Base-by-base conservation (phyloP, 2,113 vertebrate species). In the Psettodes erumei region DNA sequence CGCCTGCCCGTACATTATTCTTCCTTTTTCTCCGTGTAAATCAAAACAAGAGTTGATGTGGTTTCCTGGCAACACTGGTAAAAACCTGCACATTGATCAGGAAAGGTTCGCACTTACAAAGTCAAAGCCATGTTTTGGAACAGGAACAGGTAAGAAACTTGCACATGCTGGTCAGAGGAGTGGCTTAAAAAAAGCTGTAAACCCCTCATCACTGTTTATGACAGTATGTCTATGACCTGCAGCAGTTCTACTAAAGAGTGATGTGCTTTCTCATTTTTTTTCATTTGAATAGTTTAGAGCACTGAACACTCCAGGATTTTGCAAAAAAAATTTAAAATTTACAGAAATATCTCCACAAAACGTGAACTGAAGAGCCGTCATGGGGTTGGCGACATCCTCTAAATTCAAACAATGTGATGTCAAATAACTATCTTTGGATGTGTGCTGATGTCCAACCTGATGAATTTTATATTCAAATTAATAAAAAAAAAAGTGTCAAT, bases 71-170 rank as follows among this genome's bases (percentile, higher is more conserved):
- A 23, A 58, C 61, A 1, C 23, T 7, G 5, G 18, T 48, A 30
- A 66, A 66, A 43, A 60, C 16, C n/a, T 33, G n/a, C 33, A 42
- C 53, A 50, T 59, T 67, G 43, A 75, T 50, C 19, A 2, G 43
- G 42, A 15, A 6, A 19, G 25, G 32, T 59, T 75, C 6, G 23
- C 61, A 40, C 42, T n/a, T n/a, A n/a, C n/a, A n/a, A n/a, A n/a
- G n/a, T n/a, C n/a, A 38, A 38, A 25, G 33, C 2, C n/a, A 13
- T 25, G 37, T 45, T 3, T 2, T 55, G 60, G 16, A 64, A 21
- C 30, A 42, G 23, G 59, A 54, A 37, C 28, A 10, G n/a, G 27
- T 32, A 2, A 50, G 45, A 32, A 21, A 16, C 19, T n/a, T 12
- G 19, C 33, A 54, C 51, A 18, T 12, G 19, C 19, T 55, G 51